Evolutionary conservation across 2,888 invertebrate genomes (phyloP).

Genomic region (Miltochrista miniata): DNA sequence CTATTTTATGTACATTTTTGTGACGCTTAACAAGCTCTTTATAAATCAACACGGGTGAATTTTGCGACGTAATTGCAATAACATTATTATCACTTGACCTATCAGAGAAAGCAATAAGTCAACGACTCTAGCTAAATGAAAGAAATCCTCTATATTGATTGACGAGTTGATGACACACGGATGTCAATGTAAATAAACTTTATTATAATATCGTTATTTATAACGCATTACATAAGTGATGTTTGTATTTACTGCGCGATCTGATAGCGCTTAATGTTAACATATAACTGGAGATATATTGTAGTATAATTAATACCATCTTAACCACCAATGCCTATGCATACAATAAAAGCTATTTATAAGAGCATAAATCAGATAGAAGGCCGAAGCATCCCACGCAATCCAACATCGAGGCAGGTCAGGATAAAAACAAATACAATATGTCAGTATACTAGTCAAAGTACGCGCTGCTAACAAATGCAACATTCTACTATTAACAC

Average conservation of each 20-base stretch:
- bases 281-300: conserved; percentile 22
- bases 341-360: conserved; percentile 69
- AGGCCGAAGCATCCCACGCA: conserved; percentile 61
- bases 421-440: conserved; percentile 56
- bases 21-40: not conserved
- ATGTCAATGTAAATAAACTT: conserved; percentile 43
- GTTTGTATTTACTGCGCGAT: conserved; percentile 18
- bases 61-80: conserved; percentile 59
- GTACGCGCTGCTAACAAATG: conserved; percentile 13
- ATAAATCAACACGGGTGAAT: conserved; percentile 48
- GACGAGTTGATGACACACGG: conserved; percentile 35
- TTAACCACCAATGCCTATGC: conserved; percentile 38
- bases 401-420: conserved; percentile 72
- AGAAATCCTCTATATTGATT: conserved; percentile 55
- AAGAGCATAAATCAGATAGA: conserved; percentile 69
- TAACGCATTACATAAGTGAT: conserved; percentile 44
- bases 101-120: conserved; percentile 67
- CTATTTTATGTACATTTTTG: no score
- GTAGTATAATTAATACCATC: conserved; percentile 53
- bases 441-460: conserved; percentile 31
- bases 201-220: conserved; percentile 44
- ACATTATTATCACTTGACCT: conserved; percentile 71
- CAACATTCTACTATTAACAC: conserved; percentile 48
- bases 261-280: conserved; percentile 9
- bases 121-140: conserved; percentile 65